Base-by-base conservation (phyloP, 1,140 invertebrate genomes). In the Drosophila willistoni region DNA sequence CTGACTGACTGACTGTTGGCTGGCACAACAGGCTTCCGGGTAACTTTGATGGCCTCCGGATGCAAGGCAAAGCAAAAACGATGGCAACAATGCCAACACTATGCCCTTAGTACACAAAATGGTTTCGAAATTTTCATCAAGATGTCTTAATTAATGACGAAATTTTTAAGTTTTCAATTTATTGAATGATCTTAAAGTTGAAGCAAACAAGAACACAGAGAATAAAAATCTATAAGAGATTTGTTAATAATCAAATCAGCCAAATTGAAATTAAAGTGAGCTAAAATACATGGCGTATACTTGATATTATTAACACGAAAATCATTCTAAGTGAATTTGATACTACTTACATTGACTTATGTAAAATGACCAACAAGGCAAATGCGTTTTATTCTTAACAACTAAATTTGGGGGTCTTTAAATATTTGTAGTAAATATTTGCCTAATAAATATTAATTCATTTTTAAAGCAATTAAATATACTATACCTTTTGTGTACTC, bases 11-110 rank as follows among this genome's bases (percentile, higher is more conserved):
- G 14, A 69, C 73, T 64, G 73, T 29, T 29, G 70, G 47, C 79
- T 81, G 71, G 55, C 71, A 73, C 66, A 72, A 71, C 66, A 67
- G 70, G 82, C 83, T 87, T 86, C 82, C 82, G 82, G 72, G 72
- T 72, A 82, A 73, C 85, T 86, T 82, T 86, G 82, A 82, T 86
- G 82, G 82, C 82, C 83, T 72, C 79, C 83, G 82, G 82, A 86
- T 77, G 72, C 64, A 62, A 51, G 69, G 19, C 76, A 79, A 71
- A 77, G 82, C 75, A 77, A 82, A 87, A 86, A 82, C 68, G 63
- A 70, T 39, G 68, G 65, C 29, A 29, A 29, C 29, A 7, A 29
- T 29, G 5, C 34, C 70, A 54, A 44, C 19, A 54, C 39, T 64
- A 63, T 65, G 68, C 70, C 64, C 64, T 57, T 57, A 65, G 33